These are phyloP conservation scores for Ophonus ardosiacus DNA, from an alignment of 2,888 invertebrate genomes.

Conservation along the genomic window DNA sequence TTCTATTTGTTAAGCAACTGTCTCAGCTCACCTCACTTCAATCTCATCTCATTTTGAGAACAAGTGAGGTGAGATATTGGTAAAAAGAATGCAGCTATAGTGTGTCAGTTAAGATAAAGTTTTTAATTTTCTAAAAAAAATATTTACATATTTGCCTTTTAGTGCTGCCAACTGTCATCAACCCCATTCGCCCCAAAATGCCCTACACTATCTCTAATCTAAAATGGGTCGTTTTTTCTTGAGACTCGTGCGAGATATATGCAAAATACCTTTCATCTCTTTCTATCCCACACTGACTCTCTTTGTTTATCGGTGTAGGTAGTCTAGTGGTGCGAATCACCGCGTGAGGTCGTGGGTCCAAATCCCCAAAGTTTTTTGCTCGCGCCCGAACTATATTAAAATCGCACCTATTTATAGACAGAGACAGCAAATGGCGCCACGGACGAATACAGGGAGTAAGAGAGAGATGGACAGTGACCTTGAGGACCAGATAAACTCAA, in stretches of 20 bases:
- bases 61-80: too few relatives aligned
- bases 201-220: too few relatives aligned
- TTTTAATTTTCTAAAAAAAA: too few relatives aligned
- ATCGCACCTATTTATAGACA: constrained; percentile 17
- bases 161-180: too few relatives aligned
- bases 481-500: neutral
- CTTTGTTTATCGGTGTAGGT: neutral
- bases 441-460: neutral
- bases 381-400: constrained; percentile 8
- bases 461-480: constrained; percentile 3
- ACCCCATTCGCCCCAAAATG: too few relatives aligned
- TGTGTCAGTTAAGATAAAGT: too few relatives aligned
- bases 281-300: neutral
- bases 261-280: neutral
- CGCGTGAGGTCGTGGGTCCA: neutral
- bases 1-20: too few relatives aligned
- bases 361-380: constrained; percentile 11
- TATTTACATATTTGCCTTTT: too few relatives aligned
- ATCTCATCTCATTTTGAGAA: too few relatives aligned
- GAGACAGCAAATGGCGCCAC: constrained; percentile 17
- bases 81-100: too few relatives aligned
- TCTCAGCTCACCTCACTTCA: too few relatives aligned
- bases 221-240: neutral
- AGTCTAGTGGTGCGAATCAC: neutral
- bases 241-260: constrained; percentile 2